Evolutionary conservation across 1,140 invertebrate genomes (phyloP).

Genomic region (Aporrectodea caliginosa): DNA sequence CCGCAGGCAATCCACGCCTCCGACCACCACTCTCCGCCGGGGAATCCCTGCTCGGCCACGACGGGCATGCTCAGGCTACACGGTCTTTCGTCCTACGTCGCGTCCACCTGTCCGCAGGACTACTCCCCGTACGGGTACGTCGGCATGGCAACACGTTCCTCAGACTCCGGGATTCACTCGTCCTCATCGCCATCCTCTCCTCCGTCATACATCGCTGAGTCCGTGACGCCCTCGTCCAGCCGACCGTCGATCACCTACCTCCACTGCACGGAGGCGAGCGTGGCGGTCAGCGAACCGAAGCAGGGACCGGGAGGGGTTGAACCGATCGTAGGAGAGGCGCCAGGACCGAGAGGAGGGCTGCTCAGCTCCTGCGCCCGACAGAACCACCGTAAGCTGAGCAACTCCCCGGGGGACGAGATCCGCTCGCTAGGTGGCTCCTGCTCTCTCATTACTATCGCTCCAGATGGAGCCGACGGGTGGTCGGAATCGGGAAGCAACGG

Average conservation of each 20-base stretch:
- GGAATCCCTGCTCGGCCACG: no score
- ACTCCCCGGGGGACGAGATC: no score
- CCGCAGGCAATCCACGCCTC: no score
- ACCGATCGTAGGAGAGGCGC: no score
- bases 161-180: background rate
- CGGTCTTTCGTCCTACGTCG: background rate
- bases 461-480: no score
- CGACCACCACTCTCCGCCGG: no score
- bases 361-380: background rate
- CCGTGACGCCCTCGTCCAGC: background rate
- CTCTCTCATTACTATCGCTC: no score
- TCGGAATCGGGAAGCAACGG: no score
- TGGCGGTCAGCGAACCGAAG: background rate
- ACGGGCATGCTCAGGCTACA: no score
- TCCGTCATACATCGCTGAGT: background rate
- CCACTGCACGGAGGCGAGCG: no score
- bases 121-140: background rate
- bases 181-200: background rate
- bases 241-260: background rate
- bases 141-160: background rate
- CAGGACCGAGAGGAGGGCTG: background rate
- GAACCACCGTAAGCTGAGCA: background rate
- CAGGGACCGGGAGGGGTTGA: no score
- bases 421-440: no score
- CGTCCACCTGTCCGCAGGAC: background rate